Percentiles rank a stretch among this genome's conserved stretches.
phyloP scores from a whole-genome alignment of 2,113 vertebrate species.

The Sphaerodactylus townsendi region DNA sequence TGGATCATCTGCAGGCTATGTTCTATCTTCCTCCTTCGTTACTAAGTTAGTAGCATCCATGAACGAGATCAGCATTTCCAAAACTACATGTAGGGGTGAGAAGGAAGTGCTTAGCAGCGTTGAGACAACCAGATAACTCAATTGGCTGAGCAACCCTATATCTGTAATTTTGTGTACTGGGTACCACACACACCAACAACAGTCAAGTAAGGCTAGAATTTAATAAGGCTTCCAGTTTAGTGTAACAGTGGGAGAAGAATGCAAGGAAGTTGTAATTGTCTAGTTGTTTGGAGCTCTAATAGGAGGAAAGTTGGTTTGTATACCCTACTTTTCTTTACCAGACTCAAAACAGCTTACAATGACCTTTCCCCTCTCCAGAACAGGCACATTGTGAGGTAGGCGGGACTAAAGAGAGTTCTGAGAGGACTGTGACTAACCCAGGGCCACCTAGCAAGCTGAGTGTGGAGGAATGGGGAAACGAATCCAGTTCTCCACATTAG shows the following conservation, averaged over 20 bases:
- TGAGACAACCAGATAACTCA: conserved; percentile 38
- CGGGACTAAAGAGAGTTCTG: no score
- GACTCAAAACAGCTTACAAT: no score
- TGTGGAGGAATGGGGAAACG: no score
- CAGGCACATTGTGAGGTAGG: no score
- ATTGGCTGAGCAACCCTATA: conserved; percentile 32
- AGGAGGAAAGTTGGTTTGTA: not conserved
- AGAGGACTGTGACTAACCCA: no score
- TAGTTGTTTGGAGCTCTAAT: fast-evolving
- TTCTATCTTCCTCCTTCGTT: not conserved
- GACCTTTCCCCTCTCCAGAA: no score
- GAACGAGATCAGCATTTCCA: conserved; percentile 34
- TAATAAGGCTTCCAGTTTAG: not conserved
- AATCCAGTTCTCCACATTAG: no score
- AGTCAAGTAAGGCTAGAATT: not conserved
- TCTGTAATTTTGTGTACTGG: conserved; percentile 45
- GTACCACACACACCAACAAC: not conserved
- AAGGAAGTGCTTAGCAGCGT: conserved; percentile 39
- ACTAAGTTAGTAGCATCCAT: not conserved
- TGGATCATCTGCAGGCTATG: not conserved
- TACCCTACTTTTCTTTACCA: no score
- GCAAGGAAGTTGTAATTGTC: not conserved
- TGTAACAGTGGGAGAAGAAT: not conserved
- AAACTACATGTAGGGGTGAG: conserved; percentile 5
- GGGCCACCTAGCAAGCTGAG: no score